Evolutionary conservation across 2,113 vertebrate species (phyloP), one percentile per base, ranked within the genome.

Genomic region (Holacanthus passer): DNA sequence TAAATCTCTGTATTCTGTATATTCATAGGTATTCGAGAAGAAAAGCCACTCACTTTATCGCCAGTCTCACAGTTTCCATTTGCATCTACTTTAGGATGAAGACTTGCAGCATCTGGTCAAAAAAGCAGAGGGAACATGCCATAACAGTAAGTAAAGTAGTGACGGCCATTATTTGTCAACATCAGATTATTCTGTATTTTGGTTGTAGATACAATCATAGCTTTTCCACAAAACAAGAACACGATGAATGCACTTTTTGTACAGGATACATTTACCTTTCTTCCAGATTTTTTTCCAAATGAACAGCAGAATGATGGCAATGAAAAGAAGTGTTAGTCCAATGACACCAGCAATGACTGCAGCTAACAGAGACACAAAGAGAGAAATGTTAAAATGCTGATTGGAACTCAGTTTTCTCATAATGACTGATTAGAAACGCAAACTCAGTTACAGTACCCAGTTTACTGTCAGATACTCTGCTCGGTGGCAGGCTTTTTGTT

Each of bases 31-130:
- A 27, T 14, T 68, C 4, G 14, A 47, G 17, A 73, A 19, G 22
- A 70, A 64, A 59, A 75, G 4, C 2, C 7, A 58, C 93, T 89
- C 67, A 94, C 93, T 77, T 90, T 37, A 24, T 91, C 76, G 27
- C 4, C 72, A 39, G 56, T 83, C 32, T 90, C 72, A 55, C 82
- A 83, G 45, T 93, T 93, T 56, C 87, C 93, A 79, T 93, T 94
- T 82, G 88, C 77, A 82, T 92, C 90, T n/a, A 88, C 47, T 79
- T 89, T 88, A 39, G 53, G 50, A 22, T 29, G 3, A 47, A 67
- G 53, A 31, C 0, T n/a, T 22, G 10, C 60, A 37, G 43, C 7
- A 6, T 74, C 92, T 93, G 43, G 8, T 14, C 10, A 63, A 74
- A 77, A 68, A 75, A 64, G 22, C 37, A 78, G 16, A 32, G 22